These are phyloP conservation scores for Eristalis arbustorum DNA, from an alignment of 2,888 invertebrate species.

Conservation along the genomic window DNA sequence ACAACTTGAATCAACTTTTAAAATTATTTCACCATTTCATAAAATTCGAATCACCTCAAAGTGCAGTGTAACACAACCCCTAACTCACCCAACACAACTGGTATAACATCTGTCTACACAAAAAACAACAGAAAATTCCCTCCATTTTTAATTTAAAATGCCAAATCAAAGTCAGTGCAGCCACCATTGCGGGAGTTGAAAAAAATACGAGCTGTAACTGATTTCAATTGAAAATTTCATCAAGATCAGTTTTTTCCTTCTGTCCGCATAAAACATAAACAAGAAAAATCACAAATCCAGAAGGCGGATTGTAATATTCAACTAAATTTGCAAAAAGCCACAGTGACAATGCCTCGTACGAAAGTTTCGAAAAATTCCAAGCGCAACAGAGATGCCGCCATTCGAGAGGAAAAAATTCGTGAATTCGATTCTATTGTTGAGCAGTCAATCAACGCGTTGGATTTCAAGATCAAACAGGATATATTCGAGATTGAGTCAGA, in stretches of 20 bases:
- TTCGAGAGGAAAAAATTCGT: slow-evolving; percentile 77
- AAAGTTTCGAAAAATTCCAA: slow-evolving; percentile 78
- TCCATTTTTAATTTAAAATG: slow-evolving; percentile 35
- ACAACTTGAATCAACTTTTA: no score
- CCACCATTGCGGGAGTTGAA: slow-evolving; percentile 18
- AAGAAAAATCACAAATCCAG: not conserved
- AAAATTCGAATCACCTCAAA: no score
- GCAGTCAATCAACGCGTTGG: slow-evolving; percentile 72
- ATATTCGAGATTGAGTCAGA: slow-evolving; percentile 44
- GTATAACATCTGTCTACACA: not conserved
- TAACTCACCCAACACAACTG: not conserved
- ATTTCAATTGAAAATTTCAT: not conserved
- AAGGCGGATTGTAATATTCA: not conserved
- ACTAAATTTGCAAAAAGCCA: not conserved
- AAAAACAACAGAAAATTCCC: slow-evolving; percentile 27
- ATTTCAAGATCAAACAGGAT: slow-evolving; percentile 71
- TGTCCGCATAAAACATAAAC: not conserved
- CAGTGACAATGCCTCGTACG: slow-evolving; percentile 78
- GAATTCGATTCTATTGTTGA: slow-evolving; percentile 76
- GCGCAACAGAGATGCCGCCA: slow-evolving; percentile 78
- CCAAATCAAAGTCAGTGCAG: slow-evolving; percentile 25
- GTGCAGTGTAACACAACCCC: not conserved
- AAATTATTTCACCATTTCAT: no score
- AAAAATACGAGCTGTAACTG: not conserved
- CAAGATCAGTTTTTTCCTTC: not conserved